Conservation (phyloP, 1,140 invertebrate genomes). For the Wasmannia auropunctata region DNA sequence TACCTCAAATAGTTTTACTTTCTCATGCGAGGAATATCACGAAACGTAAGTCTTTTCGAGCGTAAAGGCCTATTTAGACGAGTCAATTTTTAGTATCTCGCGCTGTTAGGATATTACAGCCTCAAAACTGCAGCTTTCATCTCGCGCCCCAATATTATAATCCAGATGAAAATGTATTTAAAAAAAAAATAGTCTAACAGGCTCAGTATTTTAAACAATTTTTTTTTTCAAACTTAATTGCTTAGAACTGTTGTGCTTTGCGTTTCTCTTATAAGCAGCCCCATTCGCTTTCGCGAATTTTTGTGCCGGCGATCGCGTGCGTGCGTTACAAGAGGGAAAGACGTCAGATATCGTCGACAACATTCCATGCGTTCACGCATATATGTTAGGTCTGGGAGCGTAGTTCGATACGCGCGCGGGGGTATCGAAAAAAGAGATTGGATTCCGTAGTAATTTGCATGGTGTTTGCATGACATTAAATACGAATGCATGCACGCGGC, state of each 20-base stretch:
- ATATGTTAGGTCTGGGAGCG: not conserved
- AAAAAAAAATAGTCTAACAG: not conserved
- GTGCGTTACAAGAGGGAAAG: not conserved
- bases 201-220: not conserved
- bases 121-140: not conserved
- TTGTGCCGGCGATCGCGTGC: constrained; percentile 12
- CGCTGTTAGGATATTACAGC: not conserved
- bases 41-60: constrained; percentile 21
- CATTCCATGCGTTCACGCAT: constrained; percentile 20
- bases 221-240: not conserved
- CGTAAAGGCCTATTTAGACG: not conserved
- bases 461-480: constrained; percentile 54
- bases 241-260: not conserved
- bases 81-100: not conserved
- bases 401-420: not conserved
- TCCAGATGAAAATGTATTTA: not conserved
- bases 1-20: constrained; percentile 19
- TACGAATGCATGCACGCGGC: constrained; percentile 31
- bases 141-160: not conserved
- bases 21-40: constrained; percentile 14
- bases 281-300: constrained; percentile 30
- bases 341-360: constrained; percentile 1
- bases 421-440: constrained; percentile 34
- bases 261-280: not conserved
- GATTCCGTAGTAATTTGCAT: constrained; percentile 54